phyloP scores from a whole-genome alignment of 2,797 vertebrate genomes.

The Cirrhinus mrigala region DNA sequence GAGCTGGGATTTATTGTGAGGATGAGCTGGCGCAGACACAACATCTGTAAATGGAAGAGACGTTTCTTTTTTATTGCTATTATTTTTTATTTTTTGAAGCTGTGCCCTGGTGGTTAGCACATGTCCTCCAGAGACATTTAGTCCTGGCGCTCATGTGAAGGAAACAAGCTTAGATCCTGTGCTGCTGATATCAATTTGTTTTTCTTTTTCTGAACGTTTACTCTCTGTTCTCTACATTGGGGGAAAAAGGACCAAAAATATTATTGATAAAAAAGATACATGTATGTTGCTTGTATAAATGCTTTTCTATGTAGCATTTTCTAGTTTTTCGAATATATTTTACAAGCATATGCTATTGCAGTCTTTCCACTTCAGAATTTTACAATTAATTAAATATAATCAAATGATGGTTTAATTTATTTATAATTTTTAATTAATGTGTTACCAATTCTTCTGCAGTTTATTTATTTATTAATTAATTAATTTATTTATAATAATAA shows the following conservation, averaged over 20 bases:
- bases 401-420: background rate
- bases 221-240: background rate
- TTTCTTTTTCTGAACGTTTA: background rate
- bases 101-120: background rate
- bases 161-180: background rate
- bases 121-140: background rate
- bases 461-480: too few species aligned
- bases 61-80: background rate
- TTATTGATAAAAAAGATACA: background rate
- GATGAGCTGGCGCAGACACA: slow-evolving; percentile 9
- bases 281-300: background rate
- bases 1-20: slow-evolving; percentile 18
- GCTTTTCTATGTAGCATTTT: background rate
- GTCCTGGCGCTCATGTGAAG: background rate
- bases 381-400: background rate
- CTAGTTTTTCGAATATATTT: background rate
- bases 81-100: background rate
- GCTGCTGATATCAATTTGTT: background rate
- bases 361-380: background rate
- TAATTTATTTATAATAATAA: too few species aligned
- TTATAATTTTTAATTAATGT: background rate
- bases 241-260: background rate
- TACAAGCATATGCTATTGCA: background rate
- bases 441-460: too few species aligned
- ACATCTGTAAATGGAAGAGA: background rate